A percentile compares a stretch with the other conserved stretches of the same genome.
These are phyloP conservation scores for Nannoperca obscura DNA, from an alignment of 2,797 vertebrate genomes.

Conservation along the genomic window DNA sequence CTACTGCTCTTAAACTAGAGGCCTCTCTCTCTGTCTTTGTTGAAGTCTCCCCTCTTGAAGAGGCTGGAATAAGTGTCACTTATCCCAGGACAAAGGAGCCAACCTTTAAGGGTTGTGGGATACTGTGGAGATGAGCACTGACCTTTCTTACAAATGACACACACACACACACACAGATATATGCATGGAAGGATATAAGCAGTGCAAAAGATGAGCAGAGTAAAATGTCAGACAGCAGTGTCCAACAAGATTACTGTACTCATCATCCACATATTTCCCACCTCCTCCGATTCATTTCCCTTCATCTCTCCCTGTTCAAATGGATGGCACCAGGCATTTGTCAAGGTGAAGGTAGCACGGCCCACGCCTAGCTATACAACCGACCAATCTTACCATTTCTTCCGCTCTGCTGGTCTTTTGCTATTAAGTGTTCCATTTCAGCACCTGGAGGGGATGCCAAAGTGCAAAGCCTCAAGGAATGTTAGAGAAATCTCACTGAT, in stretches of 20 bases:
- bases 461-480: slow-evolving; percentile 61
- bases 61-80: slow-evolving; percentile 73
- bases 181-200: slow-evolving; percentile 48
- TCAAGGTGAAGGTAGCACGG: slow-evolving; percentile 78
- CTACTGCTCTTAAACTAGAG: slow-evolving; percentile 24
- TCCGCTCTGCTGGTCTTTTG: slow-evolving; percentile 71
- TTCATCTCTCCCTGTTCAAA: slow-evolving; percentile 72
- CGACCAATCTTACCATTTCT: slow-evolving; percentile 75
- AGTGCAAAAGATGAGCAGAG: slow-evolving; percentile 56
- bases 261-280: slow-evolving; percentile 78
- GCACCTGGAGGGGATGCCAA: slow-evolving; percentile 65
- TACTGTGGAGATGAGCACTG: slow-evolving; percentile 82
- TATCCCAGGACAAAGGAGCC: slow-evolving; percentile 78
- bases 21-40: slow-evolving; percentile 49
- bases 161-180: slow-evolving; percentile 49
- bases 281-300: slow-evolving; percentile 74
- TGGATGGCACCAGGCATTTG: slow-evolving; percentile 77
- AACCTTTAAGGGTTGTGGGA: slow-evolving; percentile 86
- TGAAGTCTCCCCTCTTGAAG: slow-evolving; percentile 34
- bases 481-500: slow-evolving; percentile 69
- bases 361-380: slow-evolving; percentile 68
- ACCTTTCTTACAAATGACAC: slow-evolving; percentile 80
- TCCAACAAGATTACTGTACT: slow-evolving; percentile 84
- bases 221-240: slow-evolving; percentile 79
- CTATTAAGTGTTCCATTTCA: slow-evolving; percentile 75